Evolutionary conservation across 2,888 invertebrate genomes (phyloP), one percentile per base, ranked within the genome.

Genomic region (Orthonychiurus folsomi): DNA sequence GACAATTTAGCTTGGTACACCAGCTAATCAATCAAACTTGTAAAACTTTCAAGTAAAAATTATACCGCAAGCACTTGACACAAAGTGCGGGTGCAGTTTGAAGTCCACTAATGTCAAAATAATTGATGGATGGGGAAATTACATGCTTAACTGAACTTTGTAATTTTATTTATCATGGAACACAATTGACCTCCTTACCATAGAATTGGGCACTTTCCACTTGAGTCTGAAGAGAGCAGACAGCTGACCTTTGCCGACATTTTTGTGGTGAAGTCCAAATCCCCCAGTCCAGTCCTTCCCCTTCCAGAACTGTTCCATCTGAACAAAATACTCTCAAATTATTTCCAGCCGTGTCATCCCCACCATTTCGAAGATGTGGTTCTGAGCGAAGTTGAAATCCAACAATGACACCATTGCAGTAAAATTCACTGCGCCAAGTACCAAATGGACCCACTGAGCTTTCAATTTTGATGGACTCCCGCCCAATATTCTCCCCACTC

Each of bases 341-440:
- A 37, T 64, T 64, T 3, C 61, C 59, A 0, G 59, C 64, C 0
- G 52, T 48, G 27, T 62, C 62, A 56, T 71, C 68, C 24, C 5
- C 69, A 15, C 56, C 61, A 53, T 54, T 50, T 3, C 63, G 60
- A 56, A 69, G 69, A 28, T 60, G 48, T 2, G 27, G 1, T 52
- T 71, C 71, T 0, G 69, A 69, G 5, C 67, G 50, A 3, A 71
- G 56, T 62, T 71, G 69, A 52, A 71, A 71, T 24, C 71, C 71
- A 1, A 60, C 60, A 0, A 61, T 69, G 52, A 69, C 66, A 20
- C 58, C 58, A 23, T 53, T 53, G 52, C 71, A 71, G 23, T 69
- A 68, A 37, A 62, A 67, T 12, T 65, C 56, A 23, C 53, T 52
- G 12, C 69, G 63, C 61, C 63, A 69, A 18, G 60, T 65, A 12